These are phyloP conservation scores for Siderastrea siderea DNA, from an alignment of 92 coral and sea anemone species.

Conservation along the genomic window DNA sequence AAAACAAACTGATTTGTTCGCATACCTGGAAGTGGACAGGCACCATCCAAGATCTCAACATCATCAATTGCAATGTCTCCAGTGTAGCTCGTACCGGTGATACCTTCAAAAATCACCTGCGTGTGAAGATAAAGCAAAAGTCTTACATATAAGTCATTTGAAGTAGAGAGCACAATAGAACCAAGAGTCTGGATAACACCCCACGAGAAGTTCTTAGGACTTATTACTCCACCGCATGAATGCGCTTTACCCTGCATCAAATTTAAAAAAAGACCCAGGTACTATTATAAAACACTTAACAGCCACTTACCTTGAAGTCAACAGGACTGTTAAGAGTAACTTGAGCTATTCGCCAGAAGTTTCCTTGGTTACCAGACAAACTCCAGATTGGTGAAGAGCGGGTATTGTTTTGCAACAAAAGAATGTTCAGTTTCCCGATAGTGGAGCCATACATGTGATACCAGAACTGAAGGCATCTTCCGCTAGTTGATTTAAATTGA, in stretches of 20 bases:
- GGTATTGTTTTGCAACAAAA: slow-evolving; percentile 80
- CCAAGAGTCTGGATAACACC: no score
- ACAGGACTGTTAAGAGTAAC: slow-evolving; percentile 85
- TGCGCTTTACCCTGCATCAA: no score
- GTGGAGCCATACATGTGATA: slow-evolving; percentile 94
- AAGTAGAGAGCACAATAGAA: no score
- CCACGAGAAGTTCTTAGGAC: no score
- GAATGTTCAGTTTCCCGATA: slow-evolving; percentile 88
- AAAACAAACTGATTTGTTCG: background rate
- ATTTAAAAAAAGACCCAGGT: no score
- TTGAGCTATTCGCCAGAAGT: slow-evolving; percentile 93
- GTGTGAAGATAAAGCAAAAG: background rate
- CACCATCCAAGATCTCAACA: slow-evolving; percentile 79
- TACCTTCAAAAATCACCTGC: slow-evolving; percentile 86
- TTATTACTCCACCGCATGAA: no score
- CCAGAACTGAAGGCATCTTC: slow-evolving; percentile 98
- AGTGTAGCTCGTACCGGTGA: slow-evolving; percentile 79
- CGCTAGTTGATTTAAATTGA: slow-evolving; percentile 84
- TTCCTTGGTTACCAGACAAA: slow-evolving; percentile 90
- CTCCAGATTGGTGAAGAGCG: slow-evolving; percentile 94
- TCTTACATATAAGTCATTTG: no score
- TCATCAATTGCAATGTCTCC: slow-evolving; percentile 93
- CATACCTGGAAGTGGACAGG: slow-evolving; percentile 84
- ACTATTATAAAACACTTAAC: background rate
- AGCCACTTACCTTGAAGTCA: slow-evolving; percentile 82